A percentile compares a stretch with the other conserved stretches of the same genome.
These are phyloP conservation scores for Tribolium freemani DNA, from an alignment of 2,888 invertebrate species.

Conservation along the genomic window DNA sequence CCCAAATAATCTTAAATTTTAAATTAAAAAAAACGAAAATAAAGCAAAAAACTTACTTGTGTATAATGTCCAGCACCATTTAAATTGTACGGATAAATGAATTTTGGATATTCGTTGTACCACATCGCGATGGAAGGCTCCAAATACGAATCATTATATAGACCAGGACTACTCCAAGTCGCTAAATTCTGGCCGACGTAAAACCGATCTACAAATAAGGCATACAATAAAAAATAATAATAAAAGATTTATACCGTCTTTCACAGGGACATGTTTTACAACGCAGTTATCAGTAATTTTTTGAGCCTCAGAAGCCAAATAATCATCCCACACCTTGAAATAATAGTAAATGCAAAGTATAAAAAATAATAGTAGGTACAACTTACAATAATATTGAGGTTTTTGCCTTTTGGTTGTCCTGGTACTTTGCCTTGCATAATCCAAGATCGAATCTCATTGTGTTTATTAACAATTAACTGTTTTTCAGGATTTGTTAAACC, in stretches of 20 bases:
- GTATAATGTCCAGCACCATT: constrained; percentile 28
- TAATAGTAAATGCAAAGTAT: no score
- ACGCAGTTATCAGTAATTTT: constrained; percentile 50
- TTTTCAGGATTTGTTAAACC: background rate
- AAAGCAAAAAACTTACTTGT: constrained; percentile 17
- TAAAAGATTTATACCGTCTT: constrained; percentile 46
- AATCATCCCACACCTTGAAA: constrained; percentile 50
- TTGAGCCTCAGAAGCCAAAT: constrained; percentile 51
- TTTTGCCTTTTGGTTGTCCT: constrained; percentile 51
- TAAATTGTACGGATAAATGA: constrained; percentile 36
- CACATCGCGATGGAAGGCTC: constrained; percentile 13
- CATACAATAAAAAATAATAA: background rate
- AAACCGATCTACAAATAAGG: constrained; percentile 1
- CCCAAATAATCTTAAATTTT: constrained; percentile 51
- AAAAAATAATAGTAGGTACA: background rate
- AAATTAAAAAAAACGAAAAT: background rate
- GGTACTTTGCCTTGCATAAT: constrained; percentile 79
- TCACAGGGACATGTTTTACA: constrained; percentile 49
- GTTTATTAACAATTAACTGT: constrained; percentile 76
- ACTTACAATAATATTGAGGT: constrained; percentile 51
- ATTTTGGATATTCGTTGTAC: constrained; percentile 45
- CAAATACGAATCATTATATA: background rate
- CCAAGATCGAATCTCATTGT: constrained; percentile 81
- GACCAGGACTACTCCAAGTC: constrained; percentile 32
- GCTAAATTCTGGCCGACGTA: constrained; percentile 7